These are phyloP conservation scores for Yponomeuta malinellus DNA, from an alignment of 2,888 invertebrate genomes.

Conservation along the genomic window DNA sequence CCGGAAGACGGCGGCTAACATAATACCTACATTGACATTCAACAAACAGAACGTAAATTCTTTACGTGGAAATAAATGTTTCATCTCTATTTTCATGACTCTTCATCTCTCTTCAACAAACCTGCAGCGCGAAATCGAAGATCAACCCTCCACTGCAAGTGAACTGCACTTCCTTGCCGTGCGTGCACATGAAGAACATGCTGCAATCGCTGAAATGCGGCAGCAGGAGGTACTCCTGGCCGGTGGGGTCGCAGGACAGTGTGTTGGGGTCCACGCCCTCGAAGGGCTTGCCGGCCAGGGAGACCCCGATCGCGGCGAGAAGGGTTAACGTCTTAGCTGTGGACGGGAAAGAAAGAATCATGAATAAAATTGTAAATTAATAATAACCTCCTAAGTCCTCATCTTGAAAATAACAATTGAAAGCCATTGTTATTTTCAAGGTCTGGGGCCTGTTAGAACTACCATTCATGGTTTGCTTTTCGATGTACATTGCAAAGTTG, in stretches of 20 bases:
- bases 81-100: too few species aligned
- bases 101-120: constrained; percentile 22
- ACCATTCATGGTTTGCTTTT: too few species aligned
- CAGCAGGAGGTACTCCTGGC: constrained; percentile 50
- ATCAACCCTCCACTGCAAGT: constrained; percentile 32
- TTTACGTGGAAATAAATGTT: too few species aligned
- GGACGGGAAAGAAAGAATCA: not conserved
- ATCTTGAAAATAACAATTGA: too few species aligned
- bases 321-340: constrained; percentile 33
- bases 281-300: constrained; percentile 20
- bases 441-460: too few species aligned
- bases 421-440: too few species aligned
- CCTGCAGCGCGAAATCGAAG: constrained; percentile 57
- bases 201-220: constrained; percentile 50
- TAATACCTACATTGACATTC: too few species aligned
- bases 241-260: constrained; percentile 50
- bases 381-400: too few species aligned
- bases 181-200: constrained; percentile 52
- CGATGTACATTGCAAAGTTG: too few species aligned
- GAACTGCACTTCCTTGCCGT: constrained; percentile 49
- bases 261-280: constrained; percentile 50
- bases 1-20: too few species aligned
- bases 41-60: too few species aligned
- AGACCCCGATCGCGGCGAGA: constrained; percentile 24
- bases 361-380: too few species aligned